Base-by-base conservation (phyloP, 2,888 invertebrate genomes). In the Adela reaumurella region DNA sequence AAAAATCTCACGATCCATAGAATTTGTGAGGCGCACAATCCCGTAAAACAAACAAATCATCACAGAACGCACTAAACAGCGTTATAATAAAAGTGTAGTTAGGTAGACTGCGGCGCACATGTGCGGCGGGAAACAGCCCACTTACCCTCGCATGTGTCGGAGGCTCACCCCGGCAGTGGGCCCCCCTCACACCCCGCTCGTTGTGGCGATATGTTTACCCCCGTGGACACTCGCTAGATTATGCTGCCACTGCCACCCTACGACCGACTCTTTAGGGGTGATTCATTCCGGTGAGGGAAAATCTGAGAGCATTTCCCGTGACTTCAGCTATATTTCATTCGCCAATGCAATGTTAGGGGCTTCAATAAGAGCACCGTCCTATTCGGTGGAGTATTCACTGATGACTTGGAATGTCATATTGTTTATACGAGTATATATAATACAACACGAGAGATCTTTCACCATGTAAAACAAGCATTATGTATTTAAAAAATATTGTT, bases 181-280 rank as follows among this genome's bases (percentile, higher is more conserved):
- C 11, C 6, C 35, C 35, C 35, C 11, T 14, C 11, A 11, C 11
- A 14, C 11, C n/a, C 11, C 67, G 66, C 65, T 69, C 67, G 72
- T 76, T 74, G 76, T 76, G 71, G 67, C 68, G 68, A 35, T 45
- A 45, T 69, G 72, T 71, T 73, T 74, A 74, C 77, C 76, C 74
- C 69, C 70, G 68, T 70, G 68, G 70, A 68, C 67, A 69, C 64
- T 74, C 67, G 70, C 71, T 70, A 73, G 68, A 72, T 71, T 74
- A 73, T 70, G 69, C n/a, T n/a, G n/a, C n/a, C n/a, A n/a, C n/a
- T n/a, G n/a, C 72, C 67, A 71, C 74, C 77, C 76, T 68, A 68
- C 72, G 76, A 77, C 74, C 68, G 70, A 73, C 77, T 67, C 74
- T 77, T 70, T 67, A 69, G 68, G 67, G 71, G 76, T 77, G 78